Conservation (phyloP, 1,140 invertebrate genomes). For the Euglossa dilemma region DNA sequence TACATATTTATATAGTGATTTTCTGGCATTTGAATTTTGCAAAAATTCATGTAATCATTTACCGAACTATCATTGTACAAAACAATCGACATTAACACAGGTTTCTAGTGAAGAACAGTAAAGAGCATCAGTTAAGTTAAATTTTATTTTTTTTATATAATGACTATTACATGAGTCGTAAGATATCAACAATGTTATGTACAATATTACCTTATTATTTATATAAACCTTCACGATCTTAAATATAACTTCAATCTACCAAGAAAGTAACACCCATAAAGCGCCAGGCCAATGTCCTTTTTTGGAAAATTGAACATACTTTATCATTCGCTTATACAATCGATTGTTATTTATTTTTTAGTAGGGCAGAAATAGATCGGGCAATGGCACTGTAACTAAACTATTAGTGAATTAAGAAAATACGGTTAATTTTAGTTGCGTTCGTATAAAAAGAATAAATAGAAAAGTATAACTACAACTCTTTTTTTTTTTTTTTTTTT, state of each 20-base stretch:
- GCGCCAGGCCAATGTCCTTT: slow-evolving; percentile 34
- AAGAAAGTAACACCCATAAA: slow-evolving; percentile 47
- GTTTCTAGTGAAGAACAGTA: slow-evolving; percentile 15
- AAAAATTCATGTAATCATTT: neutral
- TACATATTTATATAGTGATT: neutral
- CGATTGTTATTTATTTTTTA: slow-evolving; percentile 7
- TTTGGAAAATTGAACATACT: slow-evolving; percentile 52
- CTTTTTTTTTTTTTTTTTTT: slow-evolving; percentile 4
- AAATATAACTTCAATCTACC: slow-evolving; percentile 49
- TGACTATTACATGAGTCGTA: slow-evolving; percentile 79
- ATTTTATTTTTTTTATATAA: slow-evolving; percentile 77
- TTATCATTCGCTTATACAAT: slow-evolving; percentile 13
- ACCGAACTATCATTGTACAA: neutral
- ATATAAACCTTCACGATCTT: slow-evolving; percentile 71
- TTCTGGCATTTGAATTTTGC: neutral
- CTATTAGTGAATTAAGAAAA: slow-evolving; percentile 69
- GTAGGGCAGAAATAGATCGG: slow-evolving; percentile 48
- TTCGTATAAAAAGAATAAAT: slow-evolving; percentile 72
- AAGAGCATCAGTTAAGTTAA: slow-evolving; percentile 74
- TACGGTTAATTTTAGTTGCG: slow-evolving; percentile 64
- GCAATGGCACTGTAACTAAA: slow-evolving; percentile 74
- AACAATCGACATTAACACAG: neutral
- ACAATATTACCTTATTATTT: slow-evolving; percentile 74
- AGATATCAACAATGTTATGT: slow-evolving; percentile 79
- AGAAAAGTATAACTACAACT: slow-evolving; percentile 65